Base-by-base conservation (phyloP, 1,140 invertebrate genomes). In the Sipha flava region DNA sequence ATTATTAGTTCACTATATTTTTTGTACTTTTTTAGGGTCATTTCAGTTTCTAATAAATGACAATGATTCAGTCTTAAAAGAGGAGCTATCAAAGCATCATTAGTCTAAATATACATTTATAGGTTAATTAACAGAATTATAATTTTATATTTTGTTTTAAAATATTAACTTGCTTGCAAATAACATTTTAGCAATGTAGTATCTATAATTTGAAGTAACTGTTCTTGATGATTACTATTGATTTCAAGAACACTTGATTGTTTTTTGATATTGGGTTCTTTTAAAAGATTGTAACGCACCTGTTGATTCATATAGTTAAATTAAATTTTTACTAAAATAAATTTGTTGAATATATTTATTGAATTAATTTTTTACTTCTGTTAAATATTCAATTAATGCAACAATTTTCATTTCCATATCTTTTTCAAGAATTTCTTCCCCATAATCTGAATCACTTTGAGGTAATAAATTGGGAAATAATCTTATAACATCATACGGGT, bases 111-210 rank as follows among this genome's bases (percentile, higher is more conserved):
- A 87, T 34, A 26, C 12, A 26, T 47, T 45, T 21, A 64, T 73
- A 23, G 68, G 34, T 66, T 47, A 40, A n/a, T 9, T 47, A 37
- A 40, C 9, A 77, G 29, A 77, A 5, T 16, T 70, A 23, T 12
- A 62, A 57, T 49, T 12, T n/a, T 31, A n/a, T 26, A 23, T 66
- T 80, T 47, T 34, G 5, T 12, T 40, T 31, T 3, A 31, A 34
- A 54, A 0, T 2, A 16, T 9, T 34, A 43, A 81, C 49, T 83
- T 86, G 94, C 93, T 89, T 95, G 92, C 68, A 98, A 88, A 87
- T 98, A 99, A 86, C 96, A 98, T 85, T 98, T 98, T 0, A 99
- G 87, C 59, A 99, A 86, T 1, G 96, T 98, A 4, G 96, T 98
- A 85, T 98, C 97, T 81, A 98, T 97, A 54, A 98, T 95, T 86